Percentiles rank a stretch among this genome's conserved stretches.
phyloP scores from a whole-genome alignment of 2,888 invertebrate genomes.

The Acrobasis consociella region DNA sequence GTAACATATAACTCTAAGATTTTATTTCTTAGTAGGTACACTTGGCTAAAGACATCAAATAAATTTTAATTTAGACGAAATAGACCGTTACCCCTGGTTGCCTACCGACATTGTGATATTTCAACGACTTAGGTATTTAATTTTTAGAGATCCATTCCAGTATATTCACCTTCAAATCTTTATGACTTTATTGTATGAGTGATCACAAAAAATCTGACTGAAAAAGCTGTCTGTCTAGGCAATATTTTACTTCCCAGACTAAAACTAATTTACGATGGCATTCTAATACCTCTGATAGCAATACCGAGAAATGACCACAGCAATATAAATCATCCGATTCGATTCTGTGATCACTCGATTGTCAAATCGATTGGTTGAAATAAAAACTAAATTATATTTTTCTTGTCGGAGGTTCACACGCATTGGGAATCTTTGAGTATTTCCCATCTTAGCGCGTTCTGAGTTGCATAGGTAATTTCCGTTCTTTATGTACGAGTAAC shows the following conservation, averaged over 20 bases:
- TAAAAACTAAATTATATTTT: slow-evolving; percentile 17
- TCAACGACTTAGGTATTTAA: no score
- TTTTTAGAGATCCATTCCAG: no score
- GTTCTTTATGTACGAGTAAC: no score
- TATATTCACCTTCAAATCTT: slow-evolving; percentile 5
- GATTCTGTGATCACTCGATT: slow-evolving; percentile 55
- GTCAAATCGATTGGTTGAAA: slow-evolving; percentile 53
- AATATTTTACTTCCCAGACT: slow-evolving; percentile 28
- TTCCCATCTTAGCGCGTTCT: background rate
- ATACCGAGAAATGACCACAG: slow-evolving; percentile 44
- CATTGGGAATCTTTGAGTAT: background rate
- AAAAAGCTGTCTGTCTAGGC: slow-evolving; percentile 2
- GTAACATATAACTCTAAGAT: no score
- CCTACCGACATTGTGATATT: no score
- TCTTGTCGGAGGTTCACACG: slow-evolving; percentile 6
- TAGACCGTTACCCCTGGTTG: no score
- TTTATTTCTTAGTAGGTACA: no score
- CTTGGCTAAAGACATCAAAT: no score
- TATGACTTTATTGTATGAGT: slow-evolving; percentile 10
- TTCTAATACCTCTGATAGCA: slow-evolving; percentile 37
- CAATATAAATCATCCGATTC: slow-evolving; percentile 47
- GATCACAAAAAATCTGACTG: background rate
- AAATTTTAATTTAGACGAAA: no score
- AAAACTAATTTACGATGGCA: slow-evolving; percentile 36
- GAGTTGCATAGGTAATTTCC: no score